Percentiles rank a stretch among this genome's conserved stretches.
Evolutionary conservation across 2,888 invertebrate genomes (phyloP).

Genomic region (Neelides folsomi): DNA sequence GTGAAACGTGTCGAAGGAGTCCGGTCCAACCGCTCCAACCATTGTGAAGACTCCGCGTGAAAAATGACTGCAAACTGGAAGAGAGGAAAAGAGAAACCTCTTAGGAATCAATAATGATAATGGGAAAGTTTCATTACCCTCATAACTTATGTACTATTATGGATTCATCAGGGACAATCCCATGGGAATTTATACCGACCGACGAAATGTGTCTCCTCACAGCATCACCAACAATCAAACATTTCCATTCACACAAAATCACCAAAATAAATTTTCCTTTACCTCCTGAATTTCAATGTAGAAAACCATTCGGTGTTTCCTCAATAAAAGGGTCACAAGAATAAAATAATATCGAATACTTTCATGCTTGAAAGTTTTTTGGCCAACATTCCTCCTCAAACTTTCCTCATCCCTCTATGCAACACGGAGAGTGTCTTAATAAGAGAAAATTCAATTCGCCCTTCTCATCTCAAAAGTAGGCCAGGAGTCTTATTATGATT

Average conservation of each 20-base stretch:
- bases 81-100: conserved; percentile 32
- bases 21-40: conserved; percentile 80
- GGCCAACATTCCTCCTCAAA: too few species aligned
- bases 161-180: conserved; percentile 27
- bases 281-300: too few species aligned
- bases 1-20: conserved; percentile 86
- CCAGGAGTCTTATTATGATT: too few species aligned
- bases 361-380: too few species aligned
- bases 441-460: too few species aligned
- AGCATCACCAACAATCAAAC: conserved; percentile 5
- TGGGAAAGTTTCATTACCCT: conserved; percentile 31
- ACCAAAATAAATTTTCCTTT: too few species aligned
- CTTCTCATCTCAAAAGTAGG: too few species aligned
- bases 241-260: conserved; percentile 2
- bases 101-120: conserved; percentile 31
- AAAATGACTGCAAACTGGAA: conserved; percentile 78
- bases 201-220: conserved; percentile 5
- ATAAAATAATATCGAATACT: too few species aligned
- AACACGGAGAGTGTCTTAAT: too few species aligned
- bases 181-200: conserved; percentile 15
- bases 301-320: too few species aligned
- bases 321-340: too few species aligned
- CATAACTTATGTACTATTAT: conserved; percentile 23
- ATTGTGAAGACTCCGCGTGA: conserved; percentile 76
- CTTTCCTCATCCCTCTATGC: too few species aligned